phyloP scores from a whole-genome alignment of 2,888 invertebrate species.

The Phengaris arion region DNA sequence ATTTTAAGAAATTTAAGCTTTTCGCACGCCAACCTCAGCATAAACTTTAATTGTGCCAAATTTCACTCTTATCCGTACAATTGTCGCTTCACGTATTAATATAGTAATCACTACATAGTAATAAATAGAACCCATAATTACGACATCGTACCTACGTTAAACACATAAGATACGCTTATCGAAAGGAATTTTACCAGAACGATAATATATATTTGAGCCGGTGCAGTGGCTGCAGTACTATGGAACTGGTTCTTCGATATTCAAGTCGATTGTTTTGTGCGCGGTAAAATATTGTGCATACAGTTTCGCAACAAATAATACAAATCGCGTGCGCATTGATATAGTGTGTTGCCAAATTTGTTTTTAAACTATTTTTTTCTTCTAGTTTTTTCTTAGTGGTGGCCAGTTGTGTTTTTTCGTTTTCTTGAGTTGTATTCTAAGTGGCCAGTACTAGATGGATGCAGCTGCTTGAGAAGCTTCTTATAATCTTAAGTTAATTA shows the following conservation, averaged over 20 bases:
- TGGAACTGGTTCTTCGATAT: background rate
- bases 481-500: background rate
- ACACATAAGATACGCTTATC: conserved; percentile 21
- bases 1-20: no score
- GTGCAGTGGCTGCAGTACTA: conserved; percentile 13
- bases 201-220: conserved; percentile 1
- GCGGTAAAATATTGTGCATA: conserved; percentile 9
- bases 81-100: no score
- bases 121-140: conserved; percentile 4
- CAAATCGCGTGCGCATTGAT: background rate
- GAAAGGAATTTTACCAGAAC: conserved; percentile 17
- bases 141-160: conserved; percentile 9
- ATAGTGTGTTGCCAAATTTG: background rate
- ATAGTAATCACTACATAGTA: background rate
- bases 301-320: background rate
- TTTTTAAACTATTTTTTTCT: conserved; percentile 3
- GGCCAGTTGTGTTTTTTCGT: background rate
- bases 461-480: background rate
- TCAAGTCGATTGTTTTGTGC: background rate
- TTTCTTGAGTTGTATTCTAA: background rate
- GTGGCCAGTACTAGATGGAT: background rate
- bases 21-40: no score
- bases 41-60: no score
- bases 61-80: no score
- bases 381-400: background rate